A percentile compares a stretch with the other conserved stretches of the same genome.
Evolutionary conservation across 2,113 vertebrate species (phyloP).

Genomic region (western clawed frog (Xenopus tropicalis)): DNA sequence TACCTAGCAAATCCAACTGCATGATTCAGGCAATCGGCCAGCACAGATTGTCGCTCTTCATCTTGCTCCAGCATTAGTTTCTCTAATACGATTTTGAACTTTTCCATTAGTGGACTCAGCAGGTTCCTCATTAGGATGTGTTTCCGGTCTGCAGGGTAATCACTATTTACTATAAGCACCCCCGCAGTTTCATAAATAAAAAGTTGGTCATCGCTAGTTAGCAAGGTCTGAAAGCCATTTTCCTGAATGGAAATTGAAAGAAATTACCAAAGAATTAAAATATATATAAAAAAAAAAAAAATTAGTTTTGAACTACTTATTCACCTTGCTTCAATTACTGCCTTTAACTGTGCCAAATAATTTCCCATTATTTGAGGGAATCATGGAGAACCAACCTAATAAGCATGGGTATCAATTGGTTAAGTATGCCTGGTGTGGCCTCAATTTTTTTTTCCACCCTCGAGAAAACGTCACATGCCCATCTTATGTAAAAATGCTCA

Average conservation of each 20-base stretch:
- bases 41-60: slow-evolving; percentile 78
- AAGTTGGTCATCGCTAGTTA: slow-evolving; percentile 95
- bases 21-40: slow-evolving; percentile 92
- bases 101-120: slow-evolving; percentile 86
- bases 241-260: slow-evolving; percentile 61
- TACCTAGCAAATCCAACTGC: slow-evolving; percentile 97
- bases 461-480: no score
- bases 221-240: slow-evolving; percentile 82
- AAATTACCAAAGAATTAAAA: background rate
- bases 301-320: no score
- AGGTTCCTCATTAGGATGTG: slow-evolving; percentile 90
- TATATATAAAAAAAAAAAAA: no score
- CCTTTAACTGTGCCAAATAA: no score
- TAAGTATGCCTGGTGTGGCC: no score
- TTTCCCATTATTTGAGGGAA: no score
- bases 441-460: no score
- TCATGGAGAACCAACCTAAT: no score
- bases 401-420: no score
- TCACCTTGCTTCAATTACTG: no score
- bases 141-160: slow-evolving; percentile 86
- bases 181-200: slow-evolving; percentile 97
- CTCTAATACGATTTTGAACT: slow-evolving; percentile 84
- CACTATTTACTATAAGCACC: slow-evolving; percentile 88
- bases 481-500: no score
- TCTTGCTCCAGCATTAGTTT: slow-evolving; percentile 83